phyloP scores from a whole-genome alignment of 2,888 invertebrate genomes.

The Zhengitettix transpicula region DNA sequence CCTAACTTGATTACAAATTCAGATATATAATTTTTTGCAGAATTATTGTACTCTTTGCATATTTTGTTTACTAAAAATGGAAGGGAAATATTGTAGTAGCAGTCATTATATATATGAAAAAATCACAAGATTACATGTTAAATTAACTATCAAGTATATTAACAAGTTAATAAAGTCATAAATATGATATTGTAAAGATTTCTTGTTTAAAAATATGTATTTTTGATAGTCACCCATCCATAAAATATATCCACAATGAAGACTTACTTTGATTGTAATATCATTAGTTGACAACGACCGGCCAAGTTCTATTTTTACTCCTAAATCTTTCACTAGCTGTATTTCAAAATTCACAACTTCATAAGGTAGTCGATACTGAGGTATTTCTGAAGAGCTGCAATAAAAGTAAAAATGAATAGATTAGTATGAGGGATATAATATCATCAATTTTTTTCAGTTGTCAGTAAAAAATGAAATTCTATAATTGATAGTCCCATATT shows the following conservation, averaged over 20 bases:
- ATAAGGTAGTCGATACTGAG: conserved; percentile 88
- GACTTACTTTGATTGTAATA: conserved; percentile 47
- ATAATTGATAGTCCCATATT: too few species aligned
- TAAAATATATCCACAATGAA: too few species aligned
- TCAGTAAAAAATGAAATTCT: too few species aligned
- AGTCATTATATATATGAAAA: too few species aligned
- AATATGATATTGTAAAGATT: background rate
- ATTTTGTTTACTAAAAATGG: background rate
- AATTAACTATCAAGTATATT: too few species aligned
- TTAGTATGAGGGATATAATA: too few species aligned
- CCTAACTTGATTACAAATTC: background rate
- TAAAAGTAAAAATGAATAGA: background rate
- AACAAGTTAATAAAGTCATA: background rate
- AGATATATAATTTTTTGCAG: background rate
- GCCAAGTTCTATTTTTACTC: conserved; percentile 70
- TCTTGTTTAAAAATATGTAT: background rate
- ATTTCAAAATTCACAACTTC: conserved; percentile 89
- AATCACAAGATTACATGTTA: too few species aligned
- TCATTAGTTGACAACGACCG: conserved; percentile 52
- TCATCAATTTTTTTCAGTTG: too few species aligned
- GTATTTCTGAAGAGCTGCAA: conserved; percentile 82
- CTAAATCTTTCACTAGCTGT: conserved; percentile 76
- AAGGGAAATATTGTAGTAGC: too few species aligned
- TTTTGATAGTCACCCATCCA: too few species aligned
- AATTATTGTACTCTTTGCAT: background rate